Base-by-base conservation (phyloP, 2,888 invertebrate genomes). In the Drosophila greeni region DNA sequence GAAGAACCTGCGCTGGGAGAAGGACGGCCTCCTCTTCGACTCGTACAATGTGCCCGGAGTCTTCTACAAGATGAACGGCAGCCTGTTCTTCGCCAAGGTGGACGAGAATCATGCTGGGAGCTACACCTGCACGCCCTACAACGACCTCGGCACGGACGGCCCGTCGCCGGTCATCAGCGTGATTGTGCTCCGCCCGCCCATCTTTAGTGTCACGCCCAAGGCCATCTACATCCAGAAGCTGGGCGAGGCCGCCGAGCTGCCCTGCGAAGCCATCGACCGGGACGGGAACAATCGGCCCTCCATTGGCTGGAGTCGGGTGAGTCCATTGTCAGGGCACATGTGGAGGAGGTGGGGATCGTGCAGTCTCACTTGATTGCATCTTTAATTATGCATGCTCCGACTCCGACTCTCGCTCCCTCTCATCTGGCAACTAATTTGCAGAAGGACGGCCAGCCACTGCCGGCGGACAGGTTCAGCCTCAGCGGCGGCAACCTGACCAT, bases 91-190 rank as follows among this genome's bases (percentile, higher is more conserved):
- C 86, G 94, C 93, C 81, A 93, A 94, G 90, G 96, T 97, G 52
- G 94, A 94, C 86, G 94, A 95, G 86, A 92, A 92, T 8, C 96
- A 97, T 88, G 94, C 94, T 70, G 98, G 97, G 42, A 91, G 92
- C 82, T 97, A 97, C 89, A 94, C 95, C 66, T 98, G 97, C 89
- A 96, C 96, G 24, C 97, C 98, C 45, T 95, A 94, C 90, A 97
- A 97, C 88, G 92, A 93, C 73, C 91, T 97, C 84, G 97, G 97
- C 52, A 94, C 95, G 29, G 94, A 93, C 76, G 95, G 96, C 9
- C 92, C 95, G 24, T 97, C 97, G 55, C 92, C 94, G 33, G 91
- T 93, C 49, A 96, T 97, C 89, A 93, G 93, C 84, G 95, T 95
- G 84, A 92, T 94, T 84, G 95, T 95, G 72, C 93, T 94, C 90